Percentiles rank a stretch among this genome's conserved stretches.
These are phyloP conservation scores for Ceratotherium simum DNA, from an alignment of 2,113 vertebrate genomes.

Conservation along the genomic window DNA sequence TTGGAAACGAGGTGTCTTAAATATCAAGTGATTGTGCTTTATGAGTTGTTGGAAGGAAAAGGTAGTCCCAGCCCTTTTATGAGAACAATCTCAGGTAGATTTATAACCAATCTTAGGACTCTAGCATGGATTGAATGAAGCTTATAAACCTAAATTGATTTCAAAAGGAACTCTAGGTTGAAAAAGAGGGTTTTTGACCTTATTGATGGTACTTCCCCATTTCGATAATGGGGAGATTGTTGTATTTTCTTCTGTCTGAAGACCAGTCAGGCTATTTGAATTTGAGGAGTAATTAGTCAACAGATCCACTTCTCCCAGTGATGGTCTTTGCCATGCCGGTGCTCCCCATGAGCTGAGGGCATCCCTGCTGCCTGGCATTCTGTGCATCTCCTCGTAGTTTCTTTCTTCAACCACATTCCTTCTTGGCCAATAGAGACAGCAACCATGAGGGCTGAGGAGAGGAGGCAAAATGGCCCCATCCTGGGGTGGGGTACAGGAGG, in stretches of 20 bases:
- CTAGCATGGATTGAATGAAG: neutral
- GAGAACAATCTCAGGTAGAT: neutral
- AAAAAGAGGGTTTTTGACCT: neutral
- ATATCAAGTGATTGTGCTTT: neutral
- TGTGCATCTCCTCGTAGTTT: neutral
- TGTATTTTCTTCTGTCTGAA: neutral
- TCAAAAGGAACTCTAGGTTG: constrained; percentile 27
- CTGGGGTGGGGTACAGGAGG: neutral
- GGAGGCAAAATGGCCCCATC: neutral
- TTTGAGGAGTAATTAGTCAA: neutral
- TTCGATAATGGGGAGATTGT: neutral
- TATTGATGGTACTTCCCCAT: neutral
- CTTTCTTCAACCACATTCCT: neutral
- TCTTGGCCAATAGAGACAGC: neutral
- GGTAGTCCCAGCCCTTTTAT: neutral
- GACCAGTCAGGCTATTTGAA: neutral
- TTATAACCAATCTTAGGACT: neutral
- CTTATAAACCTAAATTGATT: constrained; percentile 13
- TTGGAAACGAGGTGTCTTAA: neutral
- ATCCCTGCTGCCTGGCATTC: neutral
- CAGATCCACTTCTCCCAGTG: neutral
- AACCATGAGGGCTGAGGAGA: neutral
- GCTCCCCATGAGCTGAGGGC: neutral
- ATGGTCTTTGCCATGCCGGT: neutral
- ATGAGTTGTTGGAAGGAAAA: constrained; percentile 2